phyloP scores from a whole-genome alignment of 2,113 vertebrate species.

The Calyptomena viridis region DNA sequence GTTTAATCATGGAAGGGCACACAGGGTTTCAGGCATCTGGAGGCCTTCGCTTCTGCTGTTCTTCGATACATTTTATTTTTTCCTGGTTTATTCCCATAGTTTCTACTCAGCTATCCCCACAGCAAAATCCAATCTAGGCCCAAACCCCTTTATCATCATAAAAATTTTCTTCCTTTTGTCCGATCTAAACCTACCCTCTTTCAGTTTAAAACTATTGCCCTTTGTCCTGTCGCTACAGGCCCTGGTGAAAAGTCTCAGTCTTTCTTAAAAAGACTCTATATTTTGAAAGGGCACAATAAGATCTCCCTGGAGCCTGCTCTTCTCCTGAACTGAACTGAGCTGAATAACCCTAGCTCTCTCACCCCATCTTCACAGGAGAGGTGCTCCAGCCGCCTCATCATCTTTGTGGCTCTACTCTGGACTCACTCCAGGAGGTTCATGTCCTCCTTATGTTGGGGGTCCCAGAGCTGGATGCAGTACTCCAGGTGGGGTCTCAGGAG shows the following conservation, averaged over 20 bases:
- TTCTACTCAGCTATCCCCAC: no score
- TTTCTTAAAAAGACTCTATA: neutral
- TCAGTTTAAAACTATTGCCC: neutral
- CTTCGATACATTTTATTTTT: no score
- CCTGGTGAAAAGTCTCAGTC: neutral
- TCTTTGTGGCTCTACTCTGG: neutral
- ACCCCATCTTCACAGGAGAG: neutral
- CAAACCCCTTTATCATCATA: no score
- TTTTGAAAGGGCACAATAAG: neutral
- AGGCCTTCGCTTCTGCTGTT: no score
- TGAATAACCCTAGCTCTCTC: neutral
- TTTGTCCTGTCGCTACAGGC: neutral
- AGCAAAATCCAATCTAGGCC: no score
- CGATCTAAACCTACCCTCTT: neutral
- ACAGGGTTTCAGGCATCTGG: no score
- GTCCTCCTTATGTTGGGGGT: neutral
- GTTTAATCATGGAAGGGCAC: no score
- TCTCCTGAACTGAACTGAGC: neutral
- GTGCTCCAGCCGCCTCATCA: neutral
- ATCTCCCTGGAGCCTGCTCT: neutral
- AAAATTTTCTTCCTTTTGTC: neutral
- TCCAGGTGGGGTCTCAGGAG: neutral
- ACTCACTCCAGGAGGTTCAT: rapidly evolving
- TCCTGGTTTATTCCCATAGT: no score
- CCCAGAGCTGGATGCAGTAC: neutral